Conservation (phyloP, 2,888 invertebrate species). For the Cerceris rybyensis region DNA sequence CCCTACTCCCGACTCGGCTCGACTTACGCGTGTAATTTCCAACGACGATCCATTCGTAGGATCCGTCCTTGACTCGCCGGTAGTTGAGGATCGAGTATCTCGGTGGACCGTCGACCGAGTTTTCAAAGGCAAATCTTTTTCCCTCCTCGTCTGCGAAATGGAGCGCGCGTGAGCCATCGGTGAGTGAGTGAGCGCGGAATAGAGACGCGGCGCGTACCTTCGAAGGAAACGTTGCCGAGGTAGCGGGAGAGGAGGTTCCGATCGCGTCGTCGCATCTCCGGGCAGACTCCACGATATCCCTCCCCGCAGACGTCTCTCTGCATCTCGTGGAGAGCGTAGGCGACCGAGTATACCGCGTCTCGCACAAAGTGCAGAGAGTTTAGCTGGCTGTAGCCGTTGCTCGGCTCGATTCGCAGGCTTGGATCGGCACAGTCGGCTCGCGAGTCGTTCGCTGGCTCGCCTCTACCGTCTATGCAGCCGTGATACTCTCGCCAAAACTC, state of each 20-base stretch:
- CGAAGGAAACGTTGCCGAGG: conserved; percentile 82
- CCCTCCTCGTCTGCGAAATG: conserved; percentile 81
- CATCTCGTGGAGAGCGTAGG: conserved; percentile 82
- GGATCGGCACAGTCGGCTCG: conserved; percentile 48
- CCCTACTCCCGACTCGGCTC: too few species aligned
- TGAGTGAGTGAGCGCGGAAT: neutral
- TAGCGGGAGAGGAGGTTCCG: conserved; percentile 79
- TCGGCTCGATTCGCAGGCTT: conserved; percentile 56
- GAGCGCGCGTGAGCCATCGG: too few species aligned
- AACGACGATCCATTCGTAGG: conserved; percentile 81
- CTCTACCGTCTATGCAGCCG: conserved; percentile 56
- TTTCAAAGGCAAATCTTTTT: conserved; percentile 81
- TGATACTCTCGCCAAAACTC: conserved; percentile 83
- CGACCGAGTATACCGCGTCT: conserved; percentile 84
- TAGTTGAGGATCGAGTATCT: conserved; percentile 84
- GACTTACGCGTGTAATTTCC: conserved; percentile 82
- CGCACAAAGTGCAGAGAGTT: conserved; percentile 83
- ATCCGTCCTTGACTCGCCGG: conserved; percentile 74
- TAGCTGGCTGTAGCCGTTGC: conserved; percentile 79
- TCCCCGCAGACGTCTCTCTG: conserved; percentile 79
- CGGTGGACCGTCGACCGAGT: conserved; percentile 83
- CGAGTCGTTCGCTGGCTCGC: neutral
- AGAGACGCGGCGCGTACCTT: conserved; percentile 75
- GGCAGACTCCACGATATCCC: conserved; percentile 78
- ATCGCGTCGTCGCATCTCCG: conserved; percentile 80